These are phyloP conservation scores for Autographa pulchrina DNA, from an alignment of 2,888 invertebrate species.

Conservation along the genomic window DNA sequence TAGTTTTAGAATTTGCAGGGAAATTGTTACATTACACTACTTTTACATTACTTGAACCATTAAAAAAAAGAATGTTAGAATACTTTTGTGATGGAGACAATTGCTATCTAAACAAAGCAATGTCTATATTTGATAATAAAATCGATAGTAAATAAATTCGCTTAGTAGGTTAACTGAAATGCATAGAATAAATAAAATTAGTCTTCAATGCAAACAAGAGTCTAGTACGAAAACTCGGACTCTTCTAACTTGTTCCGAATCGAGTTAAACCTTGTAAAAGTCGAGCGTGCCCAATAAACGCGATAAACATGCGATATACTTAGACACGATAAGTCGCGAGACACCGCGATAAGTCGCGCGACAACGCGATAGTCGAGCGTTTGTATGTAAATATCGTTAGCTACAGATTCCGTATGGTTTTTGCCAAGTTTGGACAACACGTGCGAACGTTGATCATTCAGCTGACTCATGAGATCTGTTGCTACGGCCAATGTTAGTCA, in stretches of 20 bases:
- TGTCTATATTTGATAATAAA: background rate
- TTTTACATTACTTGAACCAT: background rate
- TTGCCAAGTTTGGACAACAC: constrained; percentile 61
- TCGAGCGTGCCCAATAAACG: constrained; percentile 54
- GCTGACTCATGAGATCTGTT: constrained; percentile 54
- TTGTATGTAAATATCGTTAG: constrained; percentile 63
- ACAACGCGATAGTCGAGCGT: constrained; percentile 47
- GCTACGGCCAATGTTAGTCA: constrained; percentile 47
- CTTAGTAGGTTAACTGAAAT: background rate
- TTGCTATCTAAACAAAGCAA: background rate
- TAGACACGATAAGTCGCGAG: constrained; percentile 51
- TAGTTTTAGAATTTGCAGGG: background rate
- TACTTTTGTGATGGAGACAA: background rate
- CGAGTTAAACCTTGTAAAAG: constrained; percentile 51
- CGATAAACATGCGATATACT: constrained; percentile 57
- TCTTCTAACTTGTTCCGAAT: constrained; percentile 37
- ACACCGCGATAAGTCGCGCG: constrained; percentile 49
- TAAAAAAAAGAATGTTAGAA: background rate
- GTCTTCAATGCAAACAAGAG: constrained; percentile 8
- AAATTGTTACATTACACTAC: background rate
- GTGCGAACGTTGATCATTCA: constrained; percentile 55
- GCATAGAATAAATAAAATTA: background rate
- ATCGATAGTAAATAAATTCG: background rate
- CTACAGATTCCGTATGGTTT: constrained; percentile 50
- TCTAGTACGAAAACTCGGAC: constrained; percentile 6